Percentiles rank a stretch among this genome's conserved stretches.
These are phyloP conservation scores for Eilema depressum DNA, from an alignment of 2,888 invertebrate species.

Conservation along the genomic window DNA sequence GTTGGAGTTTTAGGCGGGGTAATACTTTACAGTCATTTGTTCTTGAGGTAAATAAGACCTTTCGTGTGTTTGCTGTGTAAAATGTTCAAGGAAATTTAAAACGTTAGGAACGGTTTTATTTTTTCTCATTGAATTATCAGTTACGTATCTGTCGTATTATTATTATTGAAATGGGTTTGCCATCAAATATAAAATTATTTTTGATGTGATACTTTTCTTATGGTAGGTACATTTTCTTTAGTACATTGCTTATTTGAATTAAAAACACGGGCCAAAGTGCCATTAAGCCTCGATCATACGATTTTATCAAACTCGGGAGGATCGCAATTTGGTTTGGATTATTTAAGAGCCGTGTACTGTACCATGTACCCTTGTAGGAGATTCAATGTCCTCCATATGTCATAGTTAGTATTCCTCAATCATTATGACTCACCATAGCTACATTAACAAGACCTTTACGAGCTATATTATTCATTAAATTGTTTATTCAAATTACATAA, in stretches of 20 bases:
- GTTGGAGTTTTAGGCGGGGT: constrained; percentile 48
- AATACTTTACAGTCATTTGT: constrained; percentile 58
- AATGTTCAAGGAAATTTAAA: constrained; percentile 26
- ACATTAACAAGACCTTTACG: background rate
- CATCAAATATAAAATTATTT: background rate
- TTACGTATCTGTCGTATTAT: too few relatives aligned
- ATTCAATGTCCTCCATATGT: too few relatives aligned
- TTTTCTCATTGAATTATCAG: background rate
- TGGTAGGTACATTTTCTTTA: too few relatives aligned
- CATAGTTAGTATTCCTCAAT: too few relatives aligned
- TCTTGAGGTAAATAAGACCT: constrained; percentile 49
- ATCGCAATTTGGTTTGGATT: too few relatives aligned
- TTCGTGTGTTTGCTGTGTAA: constrained; percentile 39
- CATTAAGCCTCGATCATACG: too few relatives aligned
- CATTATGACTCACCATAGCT: background rate
- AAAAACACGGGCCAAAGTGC: too few relatives aligned
- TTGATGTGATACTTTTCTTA: background rate
- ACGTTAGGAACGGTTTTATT: background rate
- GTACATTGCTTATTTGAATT: too few relatives aligned
- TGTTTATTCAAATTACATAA: too few relatives aligned
- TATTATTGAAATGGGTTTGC: background rate
- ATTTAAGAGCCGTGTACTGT: too few relatives aligned
- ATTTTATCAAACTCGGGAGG: too few relatives aligned
- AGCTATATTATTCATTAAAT: background rate
- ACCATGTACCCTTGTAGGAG: too few relatives aligned